These are phyloP conservation scores for Orthonychiurus folsomi DNA, from an alignment of 2,888 invertebrate genomes.

Conservation along the genomic window DNA sequence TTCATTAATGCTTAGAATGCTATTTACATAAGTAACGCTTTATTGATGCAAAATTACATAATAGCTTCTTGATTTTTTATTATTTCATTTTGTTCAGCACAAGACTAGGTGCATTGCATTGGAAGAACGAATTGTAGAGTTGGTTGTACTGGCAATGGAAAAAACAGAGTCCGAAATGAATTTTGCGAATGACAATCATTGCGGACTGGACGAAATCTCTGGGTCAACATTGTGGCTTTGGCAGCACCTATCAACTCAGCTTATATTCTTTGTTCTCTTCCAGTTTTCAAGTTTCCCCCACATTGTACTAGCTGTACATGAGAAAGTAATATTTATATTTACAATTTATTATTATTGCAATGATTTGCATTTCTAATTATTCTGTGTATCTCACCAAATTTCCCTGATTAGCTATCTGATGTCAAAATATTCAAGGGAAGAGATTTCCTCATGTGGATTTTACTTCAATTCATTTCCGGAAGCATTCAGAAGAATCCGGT, in stretches of 20 bases:
- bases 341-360: constrained; percentile 4
- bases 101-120: constrained; percentile 78
- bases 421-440: constrained; percentile 78
- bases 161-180: constrained; percentile 58
- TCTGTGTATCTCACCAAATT: background rate
- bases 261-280: constrained; percentile 88
- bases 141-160: constrained; percentile 87
- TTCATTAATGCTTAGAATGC: background rate
- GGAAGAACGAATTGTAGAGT: constrained; percentile 84
- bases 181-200: constrained; percentile 46
- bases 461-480: constrained; percentile 93
- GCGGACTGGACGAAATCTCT: constrained; percentile 54
- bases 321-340: constrained; percentile 60
- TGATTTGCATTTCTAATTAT: background rate
- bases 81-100: constrained; percentile 48
- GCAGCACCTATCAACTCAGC: constrained; percentile 85
- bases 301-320: constrained; percentile 79
- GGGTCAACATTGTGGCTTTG: constrained; percentile 70
- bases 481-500: constrained; percentile 89
- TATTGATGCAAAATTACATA: background rate
- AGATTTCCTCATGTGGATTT: constrained; percentile 98
- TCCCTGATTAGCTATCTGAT: constrained; percentile 53
- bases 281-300: constrained; percentile 89
- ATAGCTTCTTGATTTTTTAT: no score
- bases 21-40: background rate